These are phyloP conservation scores for Crotalus helleri DNA, from an alignment of 2,113 vertebrate genomes.

Conservation along the genomic window DNA sequence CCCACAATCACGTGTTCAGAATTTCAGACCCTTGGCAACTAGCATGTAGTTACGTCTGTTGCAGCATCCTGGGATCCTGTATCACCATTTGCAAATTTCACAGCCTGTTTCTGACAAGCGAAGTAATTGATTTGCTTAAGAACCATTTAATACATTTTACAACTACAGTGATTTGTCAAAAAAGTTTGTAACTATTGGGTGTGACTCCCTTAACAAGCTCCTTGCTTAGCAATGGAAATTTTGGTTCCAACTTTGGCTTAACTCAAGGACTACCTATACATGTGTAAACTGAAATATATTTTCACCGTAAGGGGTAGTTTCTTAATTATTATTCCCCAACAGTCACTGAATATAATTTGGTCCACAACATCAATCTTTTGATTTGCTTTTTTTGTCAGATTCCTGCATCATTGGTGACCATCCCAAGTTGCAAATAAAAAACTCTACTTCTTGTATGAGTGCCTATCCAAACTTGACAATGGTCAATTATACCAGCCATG, in stretches of 20 bases:
- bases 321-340: not conserved
- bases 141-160: not conserved
- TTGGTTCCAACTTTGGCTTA: not conserved
- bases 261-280: not conserved
- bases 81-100: not conserved
- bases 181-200: not conserved
- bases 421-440: constrained; percentile 87
- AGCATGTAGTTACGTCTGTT: too few relatives aligned
- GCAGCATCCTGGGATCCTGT: too few relatives aligned
- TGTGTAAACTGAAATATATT: not conserved
- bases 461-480: constrained; percentile 86
- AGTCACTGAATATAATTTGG: rapidly evolving
- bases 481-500: constrained; percentile 82
- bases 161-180: not conserved
- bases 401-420: constrained; percentile 86
- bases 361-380: not conserved
- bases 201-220: not conserved
- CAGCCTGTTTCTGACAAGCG: not conserved
- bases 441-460: constrained; percentile 90
- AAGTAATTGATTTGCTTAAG: not conserved
- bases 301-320: not conserved
- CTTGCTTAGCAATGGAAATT: not conserved
- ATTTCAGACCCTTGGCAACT: too few relatives aligned
- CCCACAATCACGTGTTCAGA: too few relatives aligned
- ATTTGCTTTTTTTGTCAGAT: constrained; percentile 72